Percentiles rank a stretch among this genome's conserved stretches.
phyloP scores from a whole-genome alignment of 2,113 vertebrate genomes.

The Sminthopsis crassicaudata region DNA sequence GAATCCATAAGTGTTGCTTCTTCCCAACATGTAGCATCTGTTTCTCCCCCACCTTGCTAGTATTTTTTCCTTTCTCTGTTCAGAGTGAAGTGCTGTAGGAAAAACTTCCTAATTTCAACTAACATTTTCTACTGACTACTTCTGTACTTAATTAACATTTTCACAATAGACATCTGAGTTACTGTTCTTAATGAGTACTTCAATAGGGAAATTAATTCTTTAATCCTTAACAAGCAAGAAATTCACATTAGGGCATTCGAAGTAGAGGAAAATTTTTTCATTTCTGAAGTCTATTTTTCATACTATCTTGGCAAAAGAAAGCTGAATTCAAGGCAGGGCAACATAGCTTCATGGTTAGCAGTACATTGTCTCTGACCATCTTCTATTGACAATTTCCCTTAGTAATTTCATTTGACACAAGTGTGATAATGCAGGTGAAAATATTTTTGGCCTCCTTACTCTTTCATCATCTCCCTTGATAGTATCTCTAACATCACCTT shows the following conservation, averaged over 20 bases:
- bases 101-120: not conserved
- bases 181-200: not conserved
- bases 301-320: not conserved
- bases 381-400: not conserved
- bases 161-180: not conserved
- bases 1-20: not conserved
- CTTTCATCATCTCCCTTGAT: not conserved
- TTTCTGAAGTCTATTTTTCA: not conserved
- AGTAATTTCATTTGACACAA: not conserved
- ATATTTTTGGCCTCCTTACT: not conserved
- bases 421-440: not conserved
- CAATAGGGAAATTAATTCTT: not conserved
- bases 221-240: not conserved
- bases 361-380: not conserved
- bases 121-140: constrained; percentile 4
- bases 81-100: not conserved
- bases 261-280: not conserved
- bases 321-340: not conserved
- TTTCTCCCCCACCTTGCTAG: not conserved
- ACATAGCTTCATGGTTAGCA: not conserved
- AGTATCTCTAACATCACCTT: not conserved
- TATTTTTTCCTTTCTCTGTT: not conserved
- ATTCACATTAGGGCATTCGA: not conserved
- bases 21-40: not conserved
- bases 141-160: not conserved